phyloP scores from a whole-genome alignment of 1,140 invertebrate genomes.

The Goniozus legneri region DNA sequence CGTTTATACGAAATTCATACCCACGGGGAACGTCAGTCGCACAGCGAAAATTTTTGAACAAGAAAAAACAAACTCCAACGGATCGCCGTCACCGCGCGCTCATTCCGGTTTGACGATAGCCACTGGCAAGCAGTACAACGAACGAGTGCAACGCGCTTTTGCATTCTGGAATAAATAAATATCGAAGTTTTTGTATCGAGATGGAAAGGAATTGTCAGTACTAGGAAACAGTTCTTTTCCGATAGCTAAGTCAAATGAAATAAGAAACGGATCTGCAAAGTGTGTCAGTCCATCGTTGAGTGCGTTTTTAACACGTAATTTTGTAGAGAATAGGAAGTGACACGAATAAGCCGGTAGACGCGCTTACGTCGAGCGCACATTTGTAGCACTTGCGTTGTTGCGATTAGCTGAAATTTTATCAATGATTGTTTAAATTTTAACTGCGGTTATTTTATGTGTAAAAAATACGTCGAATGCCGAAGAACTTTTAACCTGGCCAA shows the following conservation, averaged over 20 bases:
- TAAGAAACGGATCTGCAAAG: neutral
- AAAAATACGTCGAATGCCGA: neutral
- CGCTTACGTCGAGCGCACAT: no score
- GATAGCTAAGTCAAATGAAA: neutral
- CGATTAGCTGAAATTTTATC: neutral
- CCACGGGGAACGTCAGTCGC: constrained; percentile 49
- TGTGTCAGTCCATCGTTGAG: neutral
- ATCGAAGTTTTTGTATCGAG: neutral
- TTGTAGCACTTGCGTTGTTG: no score
- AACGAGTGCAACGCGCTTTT: constrained; percentile 46
- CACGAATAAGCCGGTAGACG: no score
- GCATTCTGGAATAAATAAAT: constrained; percentile 51
- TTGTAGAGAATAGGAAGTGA: neutral
- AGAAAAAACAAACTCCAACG: constrained; percentile 21
- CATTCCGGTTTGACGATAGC: constrained; percentile 12
- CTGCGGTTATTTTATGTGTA: neutral
- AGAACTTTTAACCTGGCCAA: neutral
- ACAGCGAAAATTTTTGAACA: constrained; percentile 48
- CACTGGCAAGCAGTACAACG: constrained; percentile 32
- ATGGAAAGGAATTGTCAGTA: neutral
- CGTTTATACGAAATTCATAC: constrained; percentile 27
- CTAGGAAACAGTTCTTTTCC: neutral
- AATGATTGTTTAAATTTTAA: neutral
- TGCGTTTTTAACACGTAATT: neutral
- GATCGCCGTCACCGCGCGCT: constrained; percentile 8